Base-by-base conservation (phyloP, 2,113 vertebrate genomes). In the Pterocles burchelli region DNA sequence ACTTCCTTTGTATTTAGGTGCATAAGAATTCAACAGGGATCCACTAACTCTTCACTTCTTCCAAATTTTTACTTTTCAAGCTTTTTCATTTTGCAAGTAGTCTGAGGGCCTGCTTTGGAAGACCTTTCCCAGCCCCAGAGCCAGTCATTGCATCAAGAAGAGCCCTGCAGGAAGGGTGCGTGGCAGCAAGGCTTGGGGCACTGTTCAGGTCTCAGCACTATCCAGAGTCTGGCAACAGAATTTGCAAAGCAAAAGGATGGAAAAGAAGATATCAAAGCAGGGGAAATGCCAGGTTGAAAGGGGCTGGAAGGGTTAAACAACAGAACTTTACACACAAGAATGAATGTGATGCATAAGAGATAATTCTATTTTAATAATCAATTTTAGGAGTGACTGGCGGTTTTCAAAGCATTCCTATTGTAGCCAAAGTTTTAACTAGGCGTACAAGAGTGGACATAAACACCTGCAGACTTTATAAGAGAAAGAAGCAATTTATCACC, bases 401-500 rank as follows among this genome's bases (percentile, higher is more conserved):
- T 91, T 95, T 94, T 95, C 94, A 94, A 95, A 94, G 89, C 85
- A 92, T 96, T 97, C 96, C 81, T 95, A 46, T 92, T 79, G 85
- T 85, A 92, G 94, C 92, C 93, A 80, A 55, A 76, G 85, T 93
- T 96, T 97, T 95, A 94, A 96, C 90, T 91, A 94, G 90, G 90
- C 81, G 1, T 96, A 89, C 20, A 71, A 88, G 96, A 94, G 88
- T 94, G 91, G 93, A 94, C 96, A 93, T 95, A 92, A 95, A 95
- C 96, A 97, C 90, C 97, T 97, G 96, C 6, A 49, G 94, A 93
- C 96, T 97, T 97, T 97, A 97, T 97, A 96, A 92, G 94, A 80
- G 86, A 34, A 96, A 95, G 96, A 96, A 93, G 90, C 95, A 88
- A 97, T 96, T 97, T 97, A 97, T 96, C 96, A 97, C 96, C 95